A percentile compares a stretch with the other conserved stretches of the same genome.
Conservation (phyloP, 1,140 invertebrate species). For the Onthophagus taurus region DNA sequence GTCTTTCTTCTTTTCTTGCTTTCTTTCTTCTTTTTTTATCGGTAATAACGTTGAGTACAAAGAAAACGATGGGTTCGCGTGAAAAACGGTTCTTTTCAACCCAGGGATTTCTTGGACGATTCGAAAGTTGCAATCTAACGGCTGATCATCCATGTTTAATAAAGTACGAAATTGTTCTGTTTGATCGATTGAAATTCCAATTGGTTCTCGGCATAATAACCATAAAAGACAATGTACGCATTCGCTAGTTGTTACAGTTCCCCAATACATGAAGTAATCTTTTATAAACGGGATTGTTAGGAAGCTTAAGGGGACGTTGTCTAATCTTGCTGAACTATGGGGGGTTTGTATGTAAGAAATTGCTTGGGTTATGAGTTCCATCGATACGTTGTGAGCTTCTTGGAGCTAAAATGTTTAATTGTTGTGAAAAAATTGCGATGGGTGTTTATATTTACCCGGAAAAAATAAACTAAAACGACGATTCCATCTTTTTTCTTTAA, state of each 20-base stretch:
- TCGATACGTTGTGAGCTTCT: constrained; percentile 39
- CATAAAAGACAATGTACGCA: constrained; percentile 33
- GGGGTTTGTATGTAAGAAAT: constrained; percentile 42
- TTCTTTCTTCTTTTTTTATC: neutral
- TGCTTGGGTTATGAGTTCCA: constrained; percentile 42
- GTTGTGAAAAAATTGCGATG: constrained; percentile 18
- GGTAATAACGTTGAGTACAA: constrained; percentile 28
- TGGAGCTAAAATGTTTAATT: constrained; percentile 38
- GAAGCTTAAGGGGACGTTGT: constrained; percentile 39
- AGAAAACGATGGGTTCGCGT: constrained; percentile 29
- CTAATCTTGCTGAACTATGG: constrained; percentile 40
- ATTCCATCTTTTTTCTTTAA: constrained; percentile 46
- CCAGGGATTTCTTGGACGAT: constrained; percentile 18
- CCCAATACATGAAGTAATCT: constrained; percentile 63
- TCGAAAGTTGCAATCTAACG: constrained; percentile 31
- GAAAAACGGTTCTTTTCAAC: constrained; percentile 23
- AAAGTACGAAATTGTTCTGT: constrained; percentile 31
- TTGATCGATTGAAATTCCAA: constrained; percentile 32
- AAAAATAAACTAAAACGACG: constrained; percentile 47
- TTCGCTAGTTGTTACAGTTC: constrained; percentile 38
- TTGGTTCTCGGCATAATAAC: constrained; percentile 32
- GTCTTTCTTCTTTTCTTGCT: neutral
- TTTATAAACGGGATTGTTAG: constrained; percentile 44
- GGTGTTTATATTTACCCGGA: constrained; percentile 38
- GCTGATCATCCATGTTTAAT: constrained; percentile 27